Evolutionary conservation across 2,888 invertebrate species (phyloP), one percentile per base, ranked within the genome.

Genomic region (Mesorhabditis spiculigera): DNA sequence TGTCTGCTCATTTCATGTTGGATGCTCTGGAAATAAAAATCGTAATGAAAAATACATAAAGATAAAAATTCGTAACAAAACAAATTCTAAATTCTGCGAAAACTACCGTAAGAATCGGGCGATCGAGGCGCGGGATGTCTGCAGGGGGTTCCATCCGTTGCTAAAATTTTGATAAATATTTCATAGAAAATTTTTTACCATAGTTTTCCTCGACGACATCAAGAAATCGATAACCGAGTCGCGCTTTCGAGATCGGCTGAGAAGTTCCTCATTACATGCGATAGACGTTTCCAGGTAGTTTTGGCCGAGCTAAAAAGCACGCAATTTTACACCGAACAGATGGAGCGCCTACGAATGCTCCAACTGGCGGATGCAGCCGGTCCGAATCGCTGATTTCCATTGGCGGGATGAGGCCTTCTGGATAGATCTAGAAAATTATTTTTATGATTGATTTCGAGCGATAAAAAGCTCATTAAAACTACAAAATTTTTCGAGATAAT

Each of bases 291-390:
- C 58, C 58, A 50, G 58, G n/a, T 50, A 50, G 10, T n/a, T 10
- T 50, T 13, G n/a, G 58, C 58, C 58, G 8, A 13, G 10, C 58
- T 50, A n/a, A n/a, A 50, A 50, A 50, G 8, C n/a, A 13, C n/a
- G 58, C 28, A 28, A 50, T 50, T n/a, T 50, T 50, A n/a, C n/a
- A 50, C 10, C n/a, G 58, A n/a, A 10, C 58, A 50, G 58, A 13
- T 50, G 8, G 58, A 50, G 58, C n/a, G 58, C 58, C n/a, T 50
- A 50, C 58, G n/a, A 50, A 50, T 13, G 58, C 58, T 10, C 58
- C 58, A 50, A 50, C n/a, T n/a, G 58, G 58, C n/a, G 58, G 58
- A 50, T 50, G 58, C 58, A 50, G 58, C 58, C n/a, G 58, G 10
- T 50, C 58, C 8, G 58, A 10, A 50, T 50, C 58, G 58, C n/a